Percentiles rank a stretch among this genome's conserved stretches.
Conservation (phyloP, 1,140 invertebrate genomes). For the Subanguina moxae region DNA sequence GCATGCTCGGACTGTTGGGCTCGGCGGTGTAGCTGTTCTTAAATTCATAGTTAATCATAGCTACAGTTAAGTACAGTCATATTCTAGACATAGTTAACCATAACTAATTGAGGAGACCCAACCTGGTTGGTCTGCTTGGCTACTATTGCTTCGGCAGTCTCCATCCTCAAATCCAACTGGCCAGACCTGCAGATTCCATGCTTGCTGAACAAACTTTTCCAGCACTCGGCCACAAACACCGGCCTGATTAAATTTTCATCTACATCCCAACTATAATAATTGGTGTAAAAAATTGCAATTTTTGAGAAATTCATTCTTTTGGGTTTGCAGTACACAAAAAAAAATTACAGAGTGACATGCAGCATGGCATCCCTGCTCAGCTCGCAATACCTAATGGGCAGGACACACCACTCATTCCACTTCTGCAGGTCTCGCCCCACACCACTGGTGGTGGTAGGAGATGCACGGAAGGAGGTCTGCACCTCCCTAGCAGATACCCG, state of each 20-base stretch:
- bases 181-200: constrained; percentile 58
- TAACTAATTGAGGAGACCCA: background rate
- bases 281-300: too few species aligned
- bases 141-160: too few species aligned
- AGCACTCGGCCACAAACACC: constrained; percentile 55
- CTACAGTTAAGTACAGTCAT: too few species aligned
- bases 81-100: too few species aligned
- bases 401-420: constrained; percentile 94
- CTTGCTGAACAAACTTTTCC: constrained; percentile 68
- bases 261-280: too few species aligned
- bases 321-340: too few species aligned
- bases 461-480: constrained; percentile 75
- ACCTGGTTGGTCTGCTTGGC: background rate
- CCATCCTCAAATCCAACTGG: constrained; percentile 28
- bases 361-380: constrained; percentile 81
- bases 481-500: constrained; percentile 77
- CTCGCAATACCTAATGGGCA: constrained; percentile 86
- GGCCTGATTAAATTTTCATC: constrained; percentile 72
- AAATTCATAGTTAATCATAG: too few species aligned
- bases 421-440: constrained; percentile 62
- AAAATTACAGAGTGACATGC: constrained; percentile 85
- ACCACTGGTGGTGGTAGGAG: background rate
- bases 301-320: too few species aligned
- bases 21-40: background rate
- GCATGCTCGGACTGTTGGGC: background rate